These are phyloP conservation scores for Tragulus kanchil DNA, from an alignment of 2,113 vertebrate genomes.

Conservation along the genomic window DNA sequence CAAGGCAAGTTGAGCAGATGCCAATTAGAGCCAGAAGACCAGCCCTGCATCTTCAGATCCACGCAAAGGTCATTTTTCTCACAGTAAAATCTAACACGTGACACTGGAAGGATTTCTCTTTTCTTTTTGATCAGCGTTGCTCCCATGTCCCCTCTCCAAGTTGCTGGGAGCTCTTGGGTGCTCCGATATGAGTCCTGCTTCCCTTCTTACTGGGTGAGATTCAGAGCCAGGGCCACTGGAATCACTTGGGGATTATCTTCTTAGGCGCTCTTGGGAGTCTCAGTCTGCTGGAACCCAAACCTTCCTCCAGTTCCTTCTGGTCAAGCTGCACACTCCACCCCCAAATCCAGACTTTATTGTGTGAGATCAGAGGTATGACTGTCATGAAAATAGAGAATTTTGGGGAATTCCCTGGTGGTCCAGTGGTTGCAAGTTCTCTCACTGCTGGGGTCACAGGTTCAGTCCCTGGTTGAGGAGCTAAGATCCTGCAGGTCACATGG, in stretches of 20 bases:
- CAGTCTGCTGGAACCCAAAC: not conserved
- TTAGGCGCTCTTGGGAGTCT: too few species aligned
- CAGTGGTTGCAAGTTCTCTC: not conserved
- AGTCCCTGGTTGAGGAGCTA: not conserved
- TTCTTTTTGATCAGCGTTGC: not conserved
- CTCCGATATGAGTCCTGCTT: not conserved
- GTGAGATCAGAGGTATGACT: not conserved
- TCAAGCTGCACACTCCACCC: not conserved
- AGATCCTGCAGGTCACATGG: not conserved
- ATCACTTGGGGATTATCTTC: not conserved
- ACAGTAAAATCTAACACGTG: not conserved
- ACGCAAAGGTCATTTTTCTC: not conserved
- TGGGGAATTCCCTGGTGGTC: not conserved
- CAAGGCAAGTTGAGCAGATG: not conserved
- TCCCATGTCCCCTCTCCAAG: not conserved
- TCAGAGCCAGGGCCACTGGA: not conserved
- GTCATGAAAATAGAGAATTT: constrained; percentile 50
- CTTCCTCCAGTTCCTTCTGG: not conserved
- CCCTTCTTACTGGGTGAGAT: not conserved
- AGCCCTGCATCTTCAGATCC: not conserved
- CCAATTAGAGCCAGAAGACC: not conserved
- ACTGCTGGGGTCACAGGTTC: not conserved
- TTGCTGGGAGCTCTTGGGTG: not conserved
- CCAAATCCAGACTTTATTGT: not conserved
- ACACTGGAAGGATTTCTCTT: too few species aligned